Conservation (phyloP, 2,888 invertebrate genomes). For the Eristalis arbustorum region DNA sequence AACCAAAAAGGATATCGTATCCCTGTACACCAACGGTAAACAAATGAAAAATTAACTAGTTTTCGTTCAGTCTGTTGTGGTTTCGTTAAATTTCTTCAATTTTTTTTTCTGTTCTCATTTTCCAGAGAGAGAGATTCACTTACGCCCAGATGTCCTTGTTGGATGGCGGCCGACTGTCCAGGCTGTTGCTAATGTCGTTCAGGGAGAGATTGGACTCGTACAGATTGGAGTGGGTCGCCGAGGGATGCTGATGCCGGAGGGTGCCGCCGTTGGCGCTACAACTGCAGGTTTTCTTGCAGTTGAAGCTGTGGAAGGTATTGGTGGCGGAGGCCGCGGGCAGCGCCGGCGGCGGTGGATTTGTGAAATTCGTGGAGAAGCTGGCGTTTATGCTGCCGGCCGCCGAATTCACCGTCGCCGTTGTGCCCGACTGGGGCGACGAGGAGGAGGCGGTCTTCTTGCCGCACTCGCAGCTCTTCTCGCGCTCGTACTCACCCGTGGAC, state of each 20-base stretch:
- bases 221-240: slow-evolving; percentile 73
- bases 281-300: slow-evolving; percentile 77
- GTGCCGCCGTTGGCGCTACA: slow-evolving; percentile 75
- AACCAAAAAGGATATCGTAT: slow-evolving; percentile 28
- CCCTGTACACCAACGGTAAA: slow-evolving; percentile 47
- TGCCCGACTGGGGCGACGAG: slow-evolving; percentile 66
- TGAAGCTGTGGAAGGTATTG: slow-evolving; percentile 74
- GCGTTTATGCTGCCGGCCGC: slow-evolving; percentile 74
- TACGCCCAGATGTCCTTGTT: slow-evolving; percentile 77
- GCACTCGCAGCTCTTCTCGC: slow-evolving; percentile 66
- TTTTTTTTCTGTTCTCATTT: slow-evolving; percentile 2
- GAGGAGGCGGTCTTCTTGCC: slow-evolving; percentile 63
- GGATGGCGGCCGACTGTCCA: slow-evolving; percentile 58
- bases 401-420: slow-evolving; percentile 75
- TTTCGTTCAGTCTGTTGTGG: slow-evolving; percentile 70
- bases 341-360: slow-evolving; percentile 71
- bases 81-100: slow-evolving; percentile 56
- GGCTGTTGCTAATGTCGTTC: slow-evolving; percentile 73
- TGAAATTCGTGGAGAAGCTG: slow-evolving; percentile 78
- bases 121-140: slow-evolving; percentile 36
- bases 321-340: slow-evolving; percentile 47
- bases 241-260: slow-evolving; percentile 75
- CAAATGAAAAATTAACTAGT: slow-evolving; percentile 63
- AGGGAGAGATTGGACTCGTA: slow-evolving; percentile 78
- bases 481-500: slow-evolving; percentile 72